phyloP scores from a whole-genome alignment of 2,888 invertebrate genomes.

The Melanophora roralis region DNA sequence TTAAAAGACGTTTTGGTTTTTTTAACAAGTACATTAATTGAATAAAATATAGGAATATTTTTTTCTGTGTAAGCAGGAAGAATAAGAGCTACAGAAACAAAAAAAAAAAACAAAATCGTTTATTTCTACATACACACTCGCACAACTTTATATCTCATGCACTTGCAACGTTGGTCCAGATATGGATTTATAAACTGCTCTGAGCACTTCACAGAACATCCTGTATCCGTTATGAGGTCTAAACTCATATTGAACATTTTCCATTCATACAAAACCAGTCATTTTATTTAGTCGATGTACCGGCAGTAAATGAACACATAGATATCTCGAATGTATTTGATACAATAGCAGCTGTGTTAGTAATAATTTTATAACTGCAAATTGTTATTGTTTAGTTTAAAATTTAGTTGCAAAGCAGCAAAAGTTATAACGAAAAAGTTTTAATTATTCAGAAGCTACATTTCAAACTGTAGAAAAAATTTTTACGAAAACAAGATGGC shows the following conservation, averaged over 20 bases:
- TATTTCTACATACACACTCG: background rate
- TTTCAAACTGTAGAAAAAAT: too few relatives aligned
- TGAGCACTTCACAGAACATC: slow-evolving; percentile 42
- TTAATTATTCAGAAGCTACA: too few relatives aligned
- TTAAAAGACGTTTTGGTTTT: too few relatives aligned
- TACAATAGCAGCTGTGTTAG: background rate
- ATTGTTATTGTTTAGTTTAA: background rate
- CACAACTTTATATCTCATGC: background rate
- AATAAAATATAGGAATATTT: too few relatives aligned
- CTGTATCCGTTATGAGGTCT: slow-evolving; percentile 55
- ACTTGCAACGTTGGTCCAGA: background rate
- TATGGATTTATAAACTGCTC: slow-evolving; percentile 36
- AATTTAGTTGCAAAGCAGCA: too few relatives aligned
- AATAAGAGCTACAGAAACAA: slow-evolving; percentile 6
- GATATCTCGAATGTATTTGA: background rate
- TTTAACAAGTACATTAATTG: too few relatives aligned
- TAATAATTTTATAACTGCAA: background rate
- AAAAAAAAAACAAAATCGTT: slow-evolving; percentile 12
- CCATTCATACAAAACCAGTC: slow-evolving; percentile 4
- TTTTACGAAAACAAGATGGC: too few relatives aligned
- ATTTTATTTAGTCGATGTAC: background rate
- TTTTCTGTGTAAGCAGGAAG: background rate
- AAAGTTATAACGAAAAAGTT: too few relatives aligned
- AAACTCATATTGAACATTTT: slow-evolving; percentile 37
- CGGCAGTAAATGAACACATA: background rate